A percentile compares a stretch with the other conserved stretches of the same genome.
These are phyloP conservation scores for Drosophila kohkoa DNA, from an alignment of 1,140 invertebrate genomes.

Conservation along the genomic window DNA sequence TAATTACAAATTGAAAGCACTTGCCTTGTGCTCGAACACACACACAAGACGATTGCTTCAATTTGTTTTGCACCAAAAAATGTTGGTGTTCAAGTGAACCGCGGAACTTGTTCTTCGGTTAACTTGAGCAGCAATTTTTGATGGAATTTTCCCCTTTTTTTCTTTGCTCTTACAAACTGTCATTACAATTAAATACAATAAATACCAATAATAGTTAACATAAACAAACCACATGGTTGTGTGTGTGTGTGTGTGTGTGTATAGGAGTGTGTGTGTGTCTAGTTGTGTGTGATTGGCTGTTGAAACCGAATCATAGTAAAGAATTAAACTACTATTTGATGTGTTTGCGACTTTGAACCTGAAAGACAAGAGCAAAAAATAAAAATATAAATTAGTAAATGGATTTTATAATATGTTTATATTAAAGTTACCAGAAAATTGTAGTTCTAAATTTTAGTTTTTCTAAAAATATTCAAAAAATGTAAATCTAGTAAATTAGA, in stretches of 20 bases:
- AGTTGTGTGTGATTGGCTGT: conserved; percentile 34
- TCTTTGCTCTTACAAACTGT: not conserved
- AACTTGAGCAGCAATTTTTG: conserved; percentile 42
- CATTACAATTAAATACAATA: conserved; percentile 61
- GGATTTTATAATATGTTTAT: too few species aligned
- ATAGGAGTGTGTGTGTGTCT: conserved; percentile 26
- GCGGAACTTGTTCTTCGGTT: conserved; percentile 16
- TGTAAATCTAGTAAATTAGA: too few species aligned
- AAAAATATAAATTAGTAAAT: conserved; percentile 4
- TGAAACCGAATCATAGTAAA: conserved; percentile 50
- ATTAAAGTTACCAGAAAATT: too few species aligned
- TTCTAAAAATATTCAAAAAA: too few species aligned
- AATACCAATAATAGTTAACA: conserved; percentile 80
- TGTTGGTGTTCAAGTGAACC: conserved; percentile 58
- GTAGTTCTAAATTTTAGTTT: too few species aligned
- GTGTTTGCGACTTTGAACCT: conserved; percentile 81
- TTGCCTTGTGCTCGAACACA: not conserved
- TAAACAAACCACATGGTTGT: conserved; percentile 64
- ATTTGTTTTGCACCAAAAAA: conserved; percentile 43
- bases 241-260: conserved; percentile 24
- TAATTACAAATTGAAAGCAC: conserved; percentile 22
- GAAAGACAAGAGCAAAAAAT: conserved; percentile 36
- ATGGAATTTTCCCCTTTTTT: not conserved
- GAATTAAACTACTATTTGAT: conserved; percentile 81
- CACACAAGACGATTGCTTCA: conserved; percentile 14